Evolutionary conservation across 2,797 vertebrate species (phyloP), one percentile per base, ranked within the genome.

Genomic region (Bovichtus diacanthus): DNA sequence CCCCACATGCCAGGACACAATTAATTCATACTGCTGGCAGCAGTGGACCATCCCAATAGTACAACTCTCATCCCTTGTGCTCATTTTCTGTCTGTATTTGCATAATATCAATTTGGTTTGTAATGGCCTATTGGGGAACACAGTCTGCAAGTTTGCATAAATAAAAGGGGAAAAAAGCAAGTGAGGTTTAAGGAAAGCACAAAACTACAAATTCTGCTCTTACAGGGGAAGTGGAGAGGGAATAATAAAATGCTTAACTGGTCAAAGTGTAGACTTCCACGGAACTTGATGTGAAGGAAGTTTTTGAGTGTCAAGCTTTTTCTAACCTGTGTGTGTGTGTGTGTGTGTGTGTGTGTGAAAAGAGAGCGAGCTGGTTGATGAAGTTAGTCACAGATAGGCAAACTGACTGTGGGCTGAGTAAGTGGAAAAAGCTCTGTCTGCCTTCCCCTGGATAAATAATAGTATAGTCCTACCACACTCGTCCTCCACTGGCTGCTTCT

Each of bases 71-170:
- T 90, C 83, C 78, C 81, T 70, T 51, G 69, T 25, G 49, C 84
- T 88, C 67, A 79, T 88, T 90, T 87, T 84, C 78, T 70, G 21
- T 77, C 25, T 9, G 29, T 81, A 91, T 92, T 92, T 92, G 89
- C 91, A 93, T 91, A 91, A 91, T 93, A 90, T 90, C 88, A 88
- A 81, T 90, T 93, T 88, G 78, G 83, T 84, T 82, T 80, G 73
- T 88, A 88, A 88, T 87, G 70, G 82, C 11, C 78, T 85, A 36
- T 82, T 83, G 78, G 76, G 80, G 44, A 79, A 86, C 66, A 53
- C 66, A 65, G 65, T 51, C 65, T 51, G 74, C 38, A 88, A 67
- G 84, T 89, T 86, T 84, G 83, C 80, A 90, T 87, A 68, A 90
- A 86, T 81, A 74, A 72, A 53, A 47, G 4, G 4, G 31, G 3